Base-by-base conservation (phyloP, 2,888 invertebrate species). In the Mimumesa dahlbomi region DNA sequence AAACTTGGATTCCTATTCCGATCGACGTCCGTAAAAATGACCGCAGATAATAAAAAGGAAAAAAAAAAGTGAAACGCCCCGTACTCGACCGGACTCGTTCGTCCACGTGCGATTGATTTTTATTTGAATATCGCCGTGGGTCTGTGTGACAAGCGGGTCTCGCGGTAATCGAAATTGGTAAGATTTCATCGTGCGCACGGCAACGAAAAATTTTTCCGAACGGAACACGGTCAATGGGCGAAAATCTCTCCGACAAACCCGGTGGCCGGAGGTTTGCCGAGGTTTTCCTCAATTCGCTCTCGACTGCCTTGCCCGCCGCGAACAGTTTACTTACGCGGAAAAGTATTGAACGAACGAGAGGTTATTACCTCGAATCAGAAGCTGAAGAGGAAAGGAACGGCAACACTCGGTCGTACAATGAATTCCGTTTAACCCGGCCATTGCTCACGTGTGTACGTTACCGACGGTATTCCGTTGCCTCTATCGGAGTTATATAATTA, bases 361-460 rank as follows among this genome's bases (percentile, higher is more conserved):
- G 56, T 75, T 73, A 67, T 70, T 72, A 49, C 54, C 13, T 34
- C 13, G 62, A 62, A 65, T 74, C 38, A 42, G 25, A 40, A 29
- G 42, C 14, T 38, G 50, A 46, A 45, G 38, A 22, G 34, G 46
- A 57, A n/a, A 45, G 54, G 29, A 22, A 31, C 38, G 57, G 9
- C 38, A 29, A 50, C 48, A 19, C 48, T 40, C 21, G 19, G 46
- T 38, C 31, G 42, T 57, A 54, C 63, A 68, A 82, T 74, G 77
- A 82, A 82, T 81, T 81, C 72, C 69, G 67, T 76, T 75, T 70
- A 71, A 74, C 48, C 53, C 52, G 38, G 54, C 57, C n/a, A n/a
- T n/a, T n/a, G n/a, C 52, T 38, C 45, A 31, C 25, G 40, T 53
- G 18, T 42, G 16, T 13, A 38, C 34, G n/a, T 34, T 18, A 38